Evolutionary conservation across 2,888 invertebrate genomes (phyloP), one percentile per base, ranked within the genome.

Genomic region (Eudasyphora cyanicolor): DNA sequence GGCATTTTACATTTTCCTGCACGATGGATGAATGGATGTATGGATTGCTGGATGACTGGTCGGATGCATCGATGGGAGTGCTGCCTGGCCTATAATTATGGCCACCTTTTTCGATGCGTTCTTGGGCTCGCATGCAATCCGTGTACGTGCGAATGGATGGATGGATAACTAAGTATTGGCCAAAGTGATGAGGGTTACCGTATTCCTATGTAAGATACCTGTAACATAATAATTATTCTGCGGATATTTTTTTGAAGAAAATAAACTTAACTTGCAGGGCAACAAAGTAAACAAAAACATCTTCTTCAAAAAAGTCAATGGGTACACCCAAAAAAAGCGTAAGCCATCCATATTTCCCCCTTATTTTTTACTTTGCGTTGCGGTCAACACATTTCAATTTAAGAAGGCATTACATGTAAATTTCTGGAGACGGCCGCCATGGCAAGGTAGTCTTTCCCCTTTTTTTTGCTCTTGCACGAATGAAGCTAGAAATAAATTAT

Each of bases 281-380:
- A 57, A 51, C 35, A 83, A 78, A 54, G 38, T 71, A 78, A 64
- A 64, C 60, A 78, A 75, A 62, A 76, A 79, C 73, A 67, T 67
- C 42, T 7, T 45, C 49, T 12, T 8, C n/a, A 49, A 51, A 51
- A 10, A 12, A 32, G 12, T n/a, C n/a, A n/a, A n/a, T n/a, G n/a
- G n/a, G n/a, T n/a, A n/a, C 64, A 64, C 35, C n/a, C n/a, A 73
- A 35, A 71, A 35, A 51, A 71, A 38, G n/a, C n/a, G n/a, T n/a
- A n/a, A n/a, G n/a, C n/a, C 19, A 8, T 57, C 32, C 8, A 8
- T 24, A 42, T 24, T 73, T 73, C 73, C 73, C 70, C 49, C 57
- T 73, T 2, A 49, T 49, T 69, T 57, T 10, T 5, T 8, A 6
- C 29, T n/a, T 7, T 27, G 24, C 27, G 24, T 17, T 17, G 19